Conservation (phyloP, 1,140 invertebrate species). For the Rhagoletis zephyria region DNA sequence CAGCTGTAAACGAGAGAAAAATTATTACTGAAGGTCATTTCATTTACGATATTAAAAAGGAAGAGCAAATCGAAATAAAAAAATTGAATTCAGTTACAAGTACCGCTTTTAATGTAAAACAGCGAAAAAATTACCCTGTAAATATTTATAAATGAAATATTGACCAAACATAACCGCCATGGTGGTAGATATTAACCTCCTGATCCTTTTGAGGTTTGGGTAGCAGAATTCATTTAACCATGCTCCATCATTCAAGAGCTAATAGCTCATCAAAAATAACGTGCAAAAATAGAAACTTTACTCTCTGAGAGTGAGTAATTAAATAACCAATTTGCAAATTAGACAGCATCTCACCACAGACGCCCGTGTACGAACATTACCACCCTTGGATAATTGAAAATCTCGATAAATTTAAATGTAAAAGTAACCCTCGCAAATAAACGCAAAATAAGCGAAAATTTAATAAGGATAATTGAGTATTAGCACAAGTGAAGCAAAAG, state of each 20-base stretch:
- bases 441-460: conserved; percentile 40
- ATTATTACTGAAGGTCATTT: no score
- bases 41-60: no score
- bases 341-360: not conserved
- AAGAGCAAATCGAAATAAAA: no score
- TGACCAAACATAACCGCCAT: no score
- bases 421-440: conserved; percentile 23
- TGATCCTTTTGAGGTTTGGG: not conserved
- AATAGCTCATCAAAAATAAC: not conserved
- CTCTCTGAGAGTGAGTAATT: conserved; percentile 22
- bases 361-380: not conserved
- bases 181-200: no score
- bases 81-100: no score
- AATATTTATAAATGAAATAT: no score
- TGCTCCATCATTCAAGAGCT: not conserved
- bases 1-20: no score
- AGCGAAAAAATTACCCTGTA: no score
- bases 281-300: not conserved
- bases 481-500: conserved; percentile 50
- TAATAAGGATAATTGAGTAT: conserved; percentile 50
- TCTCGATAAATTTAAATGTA: not conserved
- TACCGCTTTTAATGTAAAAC: no score
- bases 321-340: conserved; percentile 49
- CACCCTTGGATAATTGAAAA: not conserved
- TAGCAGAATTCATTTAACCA: no score